Percentiles rank a stretch among this genome's conserved stretches.
These are phyloP conservation scores for Rhynchophorus ferrugineus DNA, from an alignment of 1,140 invertebrate genomes.

Conservation along the genomic window DNA sequence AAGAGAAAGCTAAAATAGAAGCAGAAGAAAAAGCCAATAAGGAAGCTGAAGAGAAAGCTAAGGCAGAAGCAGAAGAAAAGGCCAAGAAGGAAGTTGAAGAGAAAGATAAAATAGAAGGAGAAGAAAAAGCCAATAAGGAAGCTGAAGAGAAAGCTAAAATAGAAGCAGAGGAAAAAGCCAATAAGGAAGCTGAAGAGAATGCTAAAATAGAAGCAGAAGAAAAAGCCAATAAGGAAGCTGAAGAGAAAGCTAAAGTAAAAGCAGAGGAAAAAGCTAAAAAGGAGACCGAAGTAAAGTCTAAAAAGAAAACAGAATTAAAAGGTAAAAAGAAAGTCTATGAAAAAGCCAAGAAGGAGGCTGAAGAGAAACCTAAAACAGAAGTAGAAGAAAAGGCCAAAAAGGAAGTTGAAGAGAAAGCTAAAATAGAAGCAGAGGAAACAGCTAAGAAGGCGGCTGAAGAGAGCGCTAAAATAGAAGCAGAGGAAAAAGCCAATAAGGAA, in stretches of 20 bases:
- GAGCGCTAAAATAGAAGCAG: constrained; percentile 6
- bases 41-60: too few species aligned
- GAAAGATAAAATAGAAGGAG: too few species aligned
- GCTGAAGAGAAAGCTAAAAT: too few species aligned
- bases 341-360: constrained; percentile 4
- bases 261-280: neutral
- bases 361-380: constrained; percentile 5
- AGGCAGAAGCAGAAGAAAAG: too few species aligned
- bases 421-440: constrained; percentile 11
- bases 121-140: too few species aligned
- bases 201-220: neutral
- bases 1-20: too few species aligned
- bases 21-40: too few species aligned
- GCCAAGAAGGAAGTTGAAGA: too few species aligned
- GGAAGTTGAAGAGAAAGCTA: constrained; percentile 8
- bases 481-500: neutral
- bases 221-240: constrained; percentile 5
- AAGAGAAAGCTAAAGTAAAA: constrained; percentile 9
- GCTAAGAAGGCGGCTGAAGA: constrained; percentile 11
- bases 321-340: constrained; percentile 5
- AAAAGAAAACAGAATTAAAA: constrained; percentile 6
- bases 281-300: constrained; percentile 6
- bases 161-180: neutral
- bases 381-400: constrained; percentile 6
- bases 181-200: neutral